Conservation (phyloP, 2,113 vertebrate species). For the Leptosomus discolor region DNA sequence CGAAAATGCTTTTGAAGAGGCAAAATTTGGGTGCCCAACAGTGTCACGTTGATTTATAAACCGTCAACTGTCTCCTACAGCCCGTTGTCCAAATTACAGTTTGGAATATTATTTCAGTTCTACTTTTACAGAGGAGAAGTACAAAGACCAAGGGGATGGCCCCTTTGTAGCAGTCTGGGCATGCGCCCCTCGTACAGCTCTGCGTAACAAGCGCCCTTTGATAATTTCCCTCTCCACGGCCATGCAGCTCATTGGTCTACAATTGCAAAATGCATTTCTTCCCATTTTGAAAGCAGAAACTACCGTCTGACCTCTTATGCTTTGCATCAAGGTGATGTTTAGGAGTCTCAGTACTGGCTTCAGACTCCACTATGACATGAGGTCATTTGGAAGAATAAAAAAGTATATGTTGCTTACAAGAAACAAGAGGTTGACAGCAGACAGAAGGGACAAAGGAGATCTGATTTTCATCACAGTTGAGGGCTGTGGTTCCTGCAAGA, state of each 20-base stretch:
- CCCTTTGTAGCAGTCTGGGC: background rate
- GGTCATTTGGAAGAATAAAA: background rate
- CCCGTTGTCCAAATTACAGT: background rate
- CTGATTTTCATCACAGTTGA: background rate
- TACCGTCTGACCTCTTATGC: background rate
- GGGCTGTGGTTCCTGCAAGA: background rate
- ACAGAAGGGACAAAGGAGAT: background rate
- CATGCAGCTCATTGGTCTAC: background rate
- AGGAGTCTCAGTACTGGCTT: background rate
- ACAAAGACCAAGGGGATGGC: background rate
- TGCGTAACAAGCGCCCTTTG: background rate
- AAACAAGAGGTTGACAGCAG: background rate
- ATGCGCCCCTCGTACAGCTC: background rate
- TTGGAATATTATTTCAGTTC: background rate
- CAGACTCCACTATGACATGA: background rate
- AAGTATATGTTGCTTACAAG: background rate
- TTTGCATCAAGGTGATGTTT: background rate
- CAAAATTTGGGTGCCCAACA: background rate
- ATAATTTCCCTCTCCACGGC: background rate
- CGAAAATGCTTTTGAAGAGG: background rate
- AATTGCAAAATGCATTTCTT: background rate
- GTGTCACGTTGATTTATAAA: background rate
- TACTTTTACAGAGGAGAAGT: background rate
- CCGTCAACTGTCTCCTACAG: background rate
- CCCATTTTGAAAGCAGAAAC: background rate